Evolutionary conservation across 2,797 vertebrate genomes (phyloP).

Genomic region (Octomys mimax): DNA sequence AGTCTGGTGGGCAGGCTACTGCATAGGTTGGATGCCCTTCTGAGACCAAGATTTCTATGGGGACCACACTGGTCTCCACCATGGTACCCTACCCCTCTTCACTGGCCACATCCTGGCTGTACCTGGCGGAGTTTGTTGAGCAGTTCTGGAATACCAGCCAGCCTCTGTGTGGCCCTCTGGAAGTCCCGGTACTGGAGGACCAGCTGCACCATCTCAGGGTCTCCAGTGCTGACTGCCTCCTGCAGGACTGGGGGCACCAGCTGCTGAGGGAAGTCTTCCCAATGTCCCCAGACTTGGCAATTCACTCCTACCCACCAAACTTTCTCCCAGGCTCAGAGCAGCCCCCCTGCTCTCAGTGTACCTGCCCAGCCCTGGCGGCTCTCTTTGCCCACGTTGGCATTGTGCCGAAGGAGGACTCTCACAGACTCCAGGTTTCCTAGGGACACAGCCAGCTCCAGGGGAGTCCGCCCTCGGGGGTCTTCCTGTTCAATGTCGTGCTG

Average conservation of each 20-base stretch:
- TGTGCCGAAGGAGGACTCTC: slow-evolving; percentile 94
- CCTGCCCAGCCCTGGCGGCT: slow-evolving; percentile 95
- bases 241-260: slow-evolving; percentile 92
- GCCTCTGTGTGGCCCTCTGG: slow-evolving; percentile 94
- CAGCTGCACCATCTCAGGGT: slow-evolving; percentile 97
- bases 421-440: slow-evolving; percentile 96
- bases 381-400: slow-evolving; percentile 93
- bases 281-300: neutral
- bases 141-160: slow-evolving; percentile 96
- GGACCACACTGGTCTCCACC: slow-evolving; percentile 18
- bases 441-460: slow-evolving; percentile 95
- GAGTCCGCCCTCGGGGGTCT: slow-evolving; percentile 95
- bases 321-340: neutral
- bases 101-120: slow-evolving; percentile 11
- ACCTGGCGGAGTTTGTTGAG: slow-evolving; percentile 97
- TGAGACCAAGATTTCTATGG: neutral
- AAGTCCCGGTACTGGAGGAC: slow-evolving; percentile 97
- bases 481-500: slow-evolving; percentile 94
- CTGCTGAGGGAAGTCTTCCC: neutral
- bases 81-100: neutral
- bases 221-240: slow-evolving; percentile 97
- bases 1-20: neutral
- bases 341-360: slow-evolving; percentile 74
- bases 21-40: neutral
- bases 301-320: neutral